Evolutionary conservation across 1,140 invertebrate species (phyloP).

Genomic region (Seison nebaliae): DNA sequence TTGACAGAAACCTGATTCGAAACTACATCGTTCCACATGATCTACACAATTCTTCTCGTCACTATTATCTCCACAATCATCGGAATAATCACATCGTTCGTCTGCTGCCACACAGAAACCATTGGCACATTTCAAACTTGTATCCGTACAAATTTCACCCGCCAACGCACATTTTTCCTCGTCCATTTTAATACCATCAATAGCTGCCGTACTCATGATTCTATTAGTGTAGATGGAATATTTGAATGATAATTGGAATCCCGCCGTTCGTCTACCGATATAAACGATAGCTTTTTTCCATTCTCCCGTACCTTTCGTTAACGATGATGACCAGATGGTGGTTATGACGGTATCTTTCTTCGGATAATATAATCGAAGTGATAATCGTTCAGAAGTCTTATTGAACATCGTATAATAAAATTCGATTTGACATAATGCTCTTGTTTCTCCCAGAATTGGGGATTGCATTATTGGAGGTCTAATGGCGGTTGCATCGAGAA

Average conservation of each 20-base stretch:
- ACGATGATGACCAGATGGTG: not conserved
- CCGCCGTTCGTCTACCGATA: not conserved
- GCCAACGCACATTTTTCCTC: not conserved
- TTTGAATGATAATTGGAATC: too few relatives aligned
- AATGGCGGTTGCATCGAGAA: slow-evolving; percentile 14
- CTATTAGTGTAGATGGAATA: too few relatives aligned
- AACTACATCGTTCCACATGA: too few relatives aligned
- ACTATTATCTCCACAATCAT: slow-evolving; percentile 60
- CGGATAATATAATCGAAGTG: not conserved
- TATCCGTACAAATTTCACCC: not conserved
- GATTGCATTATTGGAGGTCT: slow-evolving; percentile 17
- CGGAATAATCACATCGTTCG: not conserved
- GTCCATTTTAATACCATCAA: not conserved
- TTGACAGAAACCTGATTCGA: too few relatives aligned
- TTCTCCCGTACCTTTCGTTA: too few relatives aligned
- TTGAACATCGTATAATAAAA: slow-evolving; percentile 19
- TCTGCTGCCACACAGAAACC: not conserved
- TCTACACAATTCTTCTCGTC: slow-evolving; percentile 74
- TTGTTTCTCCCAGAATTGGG: too few relatives aligned
- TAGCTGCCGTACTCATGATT: not conserved
- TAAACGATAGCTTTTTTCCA: not conserved
- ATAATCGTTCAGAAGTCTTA: not conserved
- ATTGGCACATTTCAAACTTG: not conserved
- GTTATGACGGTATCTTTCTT: not conserved
- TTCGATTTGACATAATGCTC: slow-evolving; percentile 17